Base-by-base conservation (phyloP, 2,797 vertebrate genomes). In the Dryobates pubescens region DNA sequence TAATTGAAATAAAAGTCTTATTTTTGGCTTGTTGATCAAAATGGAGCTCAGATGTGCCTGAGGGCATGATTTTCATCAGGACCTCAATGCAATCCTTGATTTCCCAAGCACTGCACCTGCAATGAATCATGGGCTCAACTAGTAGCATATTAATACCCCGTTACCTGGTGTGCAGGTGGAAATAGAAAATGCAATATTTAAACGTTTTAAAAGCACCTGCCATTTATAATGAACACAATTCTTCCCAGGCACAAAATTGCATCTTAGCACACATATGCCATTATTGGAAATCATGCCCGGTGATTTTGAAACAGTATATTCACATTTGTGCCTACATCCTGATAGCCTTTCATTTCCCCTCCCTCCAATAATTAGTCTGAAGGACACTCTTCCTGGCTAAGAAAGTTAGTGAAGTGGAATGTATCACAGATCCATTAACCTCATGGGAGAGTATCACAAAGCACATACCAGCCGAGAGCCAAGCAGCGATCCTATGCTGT, bases 1-100 rank as follows among this genome's bases (percentile, higher is more conserved):
- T 94, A 95, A 96, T 79, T 92, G 91, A 96, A 95, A 96, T 79
- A 96, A 95, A 95, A 92, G 90, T 91, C 88, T 95, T 79, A 92
- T 96, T 89, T 95, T 96, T 96, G 88, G 81, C 86, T 91, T 91
- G 88, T 86, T 94, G 90, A 62, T 94, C 92, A 94, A 90, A 97
- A 96, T 95, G 93, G 89, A 93, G 82, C 64, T 93, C 87, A 96
- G 85, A 96, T 95, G 90, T 88, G 93, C 92, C 84, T 94, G 73
- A 95, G 88, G 95, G 90, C 93, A 95, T 79, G 95, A 96, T 96
- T 96, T 96, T 96, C 94, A 96, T 95, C 94, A 96, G 94, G 94
- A 93, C 92, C 93, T 94, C 95, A 96, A 94, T 94, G 88, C 62
- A 93, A 64, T 89, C 92, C 95, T 94, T 97, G 95, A 96, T 96